These are phyloP conservation scores for Ectropis crepuscularia DNA, from an alignment of 2,888 invertebrate species.

Conservation along the genomic window DNA sequence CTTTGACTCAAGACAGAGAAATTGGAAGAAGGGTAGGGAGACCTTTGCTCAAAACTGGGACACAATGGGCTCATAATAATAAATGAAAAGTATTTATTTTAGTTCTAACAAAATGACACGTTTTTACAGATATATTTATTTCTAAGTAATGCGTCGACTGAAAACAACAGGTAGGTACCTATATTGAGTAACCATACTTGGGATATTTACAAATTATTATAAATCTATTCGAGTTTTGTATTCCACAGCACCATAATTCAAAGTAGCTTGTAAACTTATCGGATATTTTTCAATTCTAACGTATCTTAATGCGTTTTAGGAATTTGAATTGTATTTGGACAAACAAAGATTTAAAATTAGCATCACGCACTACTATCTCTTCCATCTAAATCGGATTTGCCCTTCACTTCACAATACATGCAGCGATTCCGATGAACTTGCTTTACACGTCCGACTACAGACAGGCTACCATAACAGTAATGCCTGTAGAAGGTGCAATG, in stretches of 20 bases:
- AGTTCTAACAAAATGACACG: too few relatives aligned
- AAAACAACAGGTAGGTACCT: too few relatives aligned
- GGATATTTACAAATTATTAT: too few relatives aligned
- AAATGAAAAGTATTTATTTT: too few relatives aligned
- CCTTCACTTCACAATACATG: constrained; percentile 40
- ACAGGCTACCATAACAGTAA: constrained; percentile 21
- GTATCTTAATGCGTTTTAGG: constrained; percentile 22
- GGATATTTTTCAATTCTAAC: constrained; percentile 10
- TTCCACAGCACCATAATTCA: background rate
- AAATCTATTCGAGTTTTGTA: too few relatives aligned
- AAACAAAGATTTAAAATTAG: constrained; percentile 60
- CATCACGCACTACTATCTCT: constrained; percentile 69
- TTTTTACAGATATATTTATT: too few relatives aligned
- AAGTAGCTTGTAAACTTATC: background rate
- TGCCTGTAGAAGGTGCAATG: constrained; percentile 52
- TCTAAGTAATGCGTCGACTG: too few relatives aligned
- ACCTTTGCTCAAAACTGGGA: too few relatives aligned
- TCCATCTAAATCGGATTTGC: constrained; percentile 72
- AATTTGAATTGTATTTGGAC: constrained; percentile 58
- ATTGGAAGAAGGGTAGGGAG: too few relatives aligned
- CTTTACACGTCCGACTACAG: constrained; percentile 47
- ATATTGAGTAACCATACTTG: too few relatives aligned
- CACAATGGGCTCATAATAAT: too few relatives aligned
- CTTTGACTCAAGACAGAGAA: too few relatives aligned
- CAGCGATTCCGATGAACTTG: constrained; percentile 41